Base-by-base conservation (phyloP, 1,140 invertebrate genomes). In the Rhagoletis pomonella region DNA sequence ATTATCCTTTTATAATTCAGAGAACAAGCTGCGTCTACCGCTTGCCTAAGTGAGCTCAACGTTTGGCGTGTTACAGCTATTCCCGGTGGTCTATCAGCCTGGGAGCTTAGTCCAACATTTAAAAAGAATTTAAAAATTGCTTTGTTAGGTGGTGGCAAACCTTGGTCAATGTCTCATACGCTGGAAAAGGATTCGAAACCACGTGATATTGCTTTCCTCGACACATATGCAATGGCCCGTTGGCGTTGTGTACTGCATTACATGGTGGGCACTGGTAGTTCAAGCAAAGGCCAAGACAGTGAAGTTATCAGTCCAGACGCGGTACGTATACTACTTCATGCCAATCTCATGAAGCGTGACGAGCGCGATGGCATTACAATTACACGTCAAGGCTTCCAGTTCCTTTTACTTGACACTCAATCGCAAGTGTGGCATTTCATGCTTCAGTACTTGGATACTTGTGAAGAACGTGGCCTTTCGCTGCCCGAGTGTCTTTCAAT, bases 221-320 rank as follows among this genome's bases (percentile, higher is more conserved):
- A 99, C 93, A 95, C 96, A 12, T 99, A 99, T 94, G 98, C 98
- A 0, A 94, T 97, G 90, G 97, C 99, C 91, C 94, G 98, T 77
- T 99, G 98, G 98, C 97, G 99, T 93, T 98, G 97, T 93, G 97
- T 99, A 10, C 94, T 99, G 3, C 98, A 99, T 94, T 99, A 98
- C 92, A 98, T 99, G 97, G 98, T 99, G 73, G 98, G 98, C 39
- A 97, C 97, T 9, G 95, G 97, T 55, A 89, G 86, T 65, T 88
- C 90, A 2, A 90, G 88, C 47, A 90, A 90, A 58, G 86, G 88
- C n/a, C 86, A 87, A 85, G 96, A 96, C 93, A 95, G 95, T 89
- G 97, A 98, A 93, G 97, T 97, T 58, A 98, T 99, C 87, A 99
- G 97, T 87, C 96, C 96, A 67, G 98, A 99, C 94, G 98, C 98